Conservation (phyloP, 2,888 invertebrate genomes). For the Encarsia formosa region DNA sequence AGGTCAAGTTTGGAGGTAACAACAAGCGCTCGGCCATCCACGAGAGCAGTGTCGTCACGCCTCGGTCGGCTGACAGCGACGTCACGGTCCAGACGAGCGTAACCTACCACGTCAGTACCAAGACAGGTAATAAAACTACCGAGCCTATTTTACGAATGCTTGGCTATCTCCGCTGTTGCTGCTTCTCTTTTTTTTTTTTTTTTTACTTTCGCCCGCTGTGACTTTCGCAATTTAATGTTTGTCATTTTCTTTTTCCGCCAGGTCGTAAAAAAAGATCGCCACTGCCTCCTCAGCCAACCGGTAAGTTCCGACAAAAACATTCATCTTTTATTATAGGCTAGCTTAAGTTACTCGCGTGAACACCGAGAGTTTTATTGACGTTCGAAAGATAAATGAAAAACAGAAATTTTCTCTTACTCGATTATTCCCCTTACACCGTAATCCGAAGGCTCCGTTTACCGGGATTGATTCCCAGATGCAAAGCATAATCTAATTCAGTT, state of each 20-base stretch:
- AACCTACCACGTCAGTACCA: conserved; percentile 71
- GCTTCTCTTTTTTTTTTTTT: conserved; percentile 10
- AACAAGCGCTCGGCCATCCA: conserved; percentile 37
- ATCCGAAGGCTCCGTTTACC: conserved; percentile 23
- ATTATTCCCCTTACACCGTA: conserved; percentile 16
- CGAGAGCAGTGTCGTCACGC: conserved; percentile 36
- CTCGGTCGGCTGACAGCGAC: conserved; percentile 49
- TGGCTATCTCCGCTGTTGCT: conserved; percentile 2
- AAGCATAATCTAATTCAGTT: conserved; percentile 11
- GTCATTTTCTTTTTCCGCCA: conserved; percentile 25
- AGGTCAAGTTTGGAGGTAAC: conserved; percentile 40
- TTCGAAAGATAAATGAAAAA: neutral
- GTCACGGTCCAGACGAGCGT: conserved; percentile 76
- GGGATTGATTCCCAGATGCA: conserved; percentile 9
- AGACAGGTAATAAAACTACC: conserved; percentile 53
- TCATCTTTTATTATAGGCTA: neutral
- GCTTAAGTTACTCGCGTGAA: neutral
- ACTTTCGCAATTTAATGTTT: neutral
- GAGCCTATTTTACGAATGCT: conserved; percentile 6
- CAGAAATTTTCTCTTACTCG: neutral
- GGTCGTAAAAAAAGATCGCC: conserved; percentile 44
- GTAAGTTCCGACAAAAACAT: conserved; percentile 28
- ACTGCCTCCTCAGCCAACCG: conserved; percentile 35
- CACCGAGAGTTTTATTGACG: neutral
- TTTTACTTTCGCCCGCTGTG: neutral